These are phyloP conservation scores for Papilio aristodemus DNA, from an alignment of 1,140 invertebrate genomes.

Conservation along the genomic window DNA sequence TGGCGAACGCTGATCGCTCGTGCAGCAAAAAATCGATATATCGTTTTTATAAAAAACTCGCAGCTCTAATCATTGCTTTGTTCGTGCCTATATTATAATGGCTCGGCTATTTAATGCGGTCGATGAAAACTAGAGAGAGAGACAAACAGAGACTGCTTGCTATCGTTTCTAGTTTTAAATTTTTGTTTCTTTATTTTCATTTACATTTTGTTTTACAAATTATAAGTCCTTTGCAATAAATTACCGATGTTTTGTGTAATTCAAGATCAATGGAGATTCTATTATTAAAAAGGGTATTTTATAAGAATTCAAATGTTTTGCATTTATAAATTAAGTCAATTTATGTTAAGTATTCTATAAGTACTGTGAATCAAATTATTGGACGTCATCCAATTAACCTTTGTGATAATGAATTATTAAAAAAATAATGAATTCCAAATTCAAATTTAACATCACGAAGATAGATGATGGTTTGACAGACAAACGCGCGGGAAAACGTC, in stretches of 20 bases:
- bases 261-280: constrained; percentile 6
- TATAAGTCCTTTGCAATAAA: background rate
- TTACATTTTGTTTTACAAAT: constrained; percentile 20
- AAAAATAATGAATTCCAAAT: constrained; percentile 37
- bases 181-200: constrained; percentile 3
- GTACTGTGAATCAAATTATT: background rate
- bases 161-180: background rate
- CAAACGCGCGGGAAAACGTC: constrained; percentile 52
- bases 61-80: constrained; percentile 32
- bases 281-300: background rate
- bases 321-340: background rate
- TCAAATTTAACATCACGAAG: constrained; percentile 32
- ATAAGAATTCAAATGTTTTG: constrained; percentile 20
- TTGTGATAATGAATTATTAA: background rate
- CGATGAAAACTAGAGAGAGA: constrained; percentile 12
- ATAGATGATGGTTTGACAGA: constrained; percentile 26
- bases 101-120: constrained; percentile 19
- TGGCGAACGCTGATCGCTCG: constrained; percentile 41
- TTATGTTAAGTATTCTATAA: background rate
- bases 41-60: constrained; percentile 15
- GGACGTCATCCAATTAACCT: background rate
- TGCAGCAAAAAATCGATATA: constrained; percentile 30
- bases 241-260: background rate
- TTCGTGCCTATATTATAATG: constrained; percentile 25
- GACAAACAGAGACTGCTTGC: background rate